phyloP scores from a whole-genome alignment of 2,797 vertebrate species.

The Coregonus suidteri region DNA sequence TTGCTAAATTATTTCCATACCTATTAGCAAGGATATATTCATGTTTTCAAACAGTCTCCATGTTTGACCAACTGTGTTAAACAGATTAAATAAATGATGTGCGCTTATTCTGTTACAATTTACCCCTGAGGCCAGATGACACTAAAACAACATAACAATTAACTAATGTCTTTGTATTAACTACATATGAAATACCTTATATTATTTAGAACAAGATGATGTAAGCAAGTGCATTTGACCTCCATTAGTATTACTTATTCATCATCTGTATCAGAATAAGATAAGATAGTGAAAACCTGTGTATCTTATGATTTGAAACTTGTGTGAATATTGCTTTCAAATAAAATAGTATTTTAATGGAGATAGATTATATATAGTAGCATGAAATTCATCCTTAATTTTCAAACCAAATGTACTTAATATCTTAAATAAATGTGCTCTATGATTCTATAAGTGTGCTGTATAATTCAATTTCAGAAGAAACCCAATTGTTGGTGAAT shows the following conservation, averaged over 20 bases:
- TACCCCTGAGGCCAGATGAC: not conserved
- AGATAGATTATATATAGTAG: not conserved
- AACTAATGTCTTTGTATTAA: constrained; percentile 12
- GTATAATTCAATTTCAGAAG: not conserved
- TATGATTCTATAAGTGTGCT: not conserved
- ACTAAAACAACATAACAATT: not conserved
- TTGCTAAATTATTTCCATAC: not conserved
- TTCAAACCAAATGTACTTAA: not conserved
- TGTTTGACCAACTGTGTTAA: constrained; percentile 43
- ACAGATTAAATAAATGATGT: constrained; percentile 43
- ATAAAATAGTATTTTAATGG: not conserved
- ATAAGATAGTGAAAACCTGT: not conserved
- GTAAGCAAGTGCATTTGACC: not conserved
- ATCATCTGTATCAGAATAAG: not conserved
- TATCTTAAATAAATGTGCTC: not conserved
- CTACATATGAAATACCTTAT: not conserved
- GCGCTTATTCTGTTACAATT: constrained; percentile 19
- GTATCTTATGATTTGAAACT: not conserved
- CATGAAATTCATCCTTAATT: not conserved
- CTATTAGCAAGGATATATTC: constrained; percentile 37
- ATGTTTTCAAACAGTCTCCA: constrained; percentile 43
- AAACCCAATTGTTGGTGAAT: not conserved
- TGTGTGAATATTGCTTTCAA: not conserved
- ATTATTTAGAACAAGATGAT: not conserved
- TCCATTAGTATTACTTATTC: not conserved